Evolutionary conservation across 2,797 vertebrate species (phyloP).

Genomic region (Chaenodraco wilsoni): DNA sequence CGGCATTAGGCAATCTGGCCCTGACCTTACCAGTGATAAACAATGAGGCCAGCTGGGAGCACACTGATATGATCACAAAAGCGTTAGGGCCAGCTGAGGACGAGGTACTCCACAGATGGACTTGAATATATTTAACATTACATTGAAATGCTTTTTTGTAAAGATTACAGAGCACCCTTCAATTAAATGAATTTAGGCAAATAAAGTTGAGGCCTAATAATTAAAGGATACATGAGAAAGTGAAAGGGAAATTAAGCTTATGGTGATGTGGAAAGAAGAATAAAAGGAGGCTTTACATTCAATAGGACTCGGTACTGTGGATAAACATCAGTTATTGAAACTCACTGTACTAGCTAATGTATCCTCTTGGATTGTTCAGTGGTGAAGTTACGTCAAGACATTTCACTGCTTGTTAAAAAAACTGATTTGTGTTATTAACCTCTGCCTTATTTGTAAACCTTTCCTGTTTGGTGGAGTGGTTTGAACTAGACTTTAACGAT

Average conservation of each 20-base stretch:
- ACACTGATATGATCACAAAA: constrained; percentile 51
- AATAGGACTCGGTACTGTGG: too few relatives aligned
- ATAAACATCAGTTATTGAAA: too few relatives aligned
- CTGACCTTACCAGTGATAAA: constrained; percentile 37
- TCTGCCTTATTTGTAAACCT: neutral
- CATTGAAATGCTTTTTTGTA: constrained; percentile 14
- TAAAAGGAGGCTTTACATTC: too few relatives aligned
- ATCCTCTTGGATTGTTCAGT: neutral
- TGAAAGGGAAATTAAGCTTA: neutral
- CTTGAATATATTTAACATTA: constrained; percentile 50
- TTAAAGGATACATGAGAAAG: neutral
- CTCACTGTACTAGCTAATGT: neutral
- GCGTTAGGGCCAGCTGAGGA: constrained; percentile 41
- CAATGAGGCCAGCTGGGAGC: constrained; percentile 57
- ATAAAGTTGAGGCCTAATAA: neutral
- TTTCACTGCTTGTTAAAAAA: neutral
- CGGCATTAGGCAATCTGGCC: constrained; percentile 36
- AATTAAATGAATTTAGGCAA: neutral
- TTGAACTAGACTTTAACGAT: too few relatives aligned
- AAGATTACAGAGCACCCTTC: neutral
- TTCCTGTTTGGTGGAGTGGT: neutral
- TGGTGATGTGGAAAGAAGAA: neutral
- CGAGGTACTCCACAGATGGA: constrained; percentile 54
- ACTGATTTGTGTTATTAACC: neutral
- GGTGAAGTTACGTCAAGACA: neutral